Evolutionary conservation across 1,140 invertebrate genomes (phyloP).

Genomic region (Tenebrio molitor): DNA sequence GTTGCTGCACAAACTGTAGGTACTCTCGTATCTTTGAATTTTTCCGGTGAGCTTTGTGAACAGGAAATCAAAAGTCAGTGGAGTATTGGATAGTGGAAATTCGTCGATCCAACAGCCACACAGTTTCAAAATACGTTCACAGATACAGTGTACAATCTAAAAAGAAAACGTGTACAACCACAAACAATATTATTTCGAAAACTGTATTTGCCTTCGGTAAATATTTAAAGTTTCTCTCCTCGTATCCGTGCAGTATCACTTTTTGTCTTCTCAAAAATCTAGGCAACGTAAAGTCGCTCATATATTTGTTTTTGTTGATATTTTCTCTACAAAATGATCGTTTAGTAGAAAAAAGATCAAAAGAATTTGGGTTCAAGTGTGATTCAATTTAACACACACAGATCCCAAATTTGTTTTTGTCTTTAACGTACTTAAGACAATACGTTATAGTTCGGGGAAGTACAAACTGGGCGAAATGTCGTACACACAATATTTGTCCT

Average conservation of each 20-base stretch:
- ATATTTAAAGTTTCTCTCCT: constrained; percentile 82
- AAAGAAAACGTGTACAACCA: constrained; percentile 58
- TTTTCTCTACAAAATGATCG: constrained; percentile 62
- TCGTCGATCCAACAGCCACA: constrained; percentile 73
- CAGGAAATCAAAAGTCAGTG: constrained; percentile 68
- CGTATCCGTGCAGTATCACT: constrained; percentile 83
- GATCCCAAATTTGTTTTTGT: no score
- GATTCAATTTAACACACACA: no score
- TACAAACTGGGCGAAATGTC: constrained; percentile 86
- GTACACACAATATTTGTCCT: constrained; percentile 84
- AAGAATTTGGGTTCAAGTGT: no score
- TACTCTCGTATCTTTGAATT: constrained; percentile 59
- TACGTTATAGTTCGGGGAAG: constrained; percentile 85
- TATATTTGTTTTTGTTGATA: constrained; percentile 70
- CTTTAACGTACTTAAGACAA: constrained; percentile 76
- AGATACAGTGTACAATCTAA: constrained; percentile 82
- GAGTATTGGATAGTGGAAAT: constrained; percentile 63
- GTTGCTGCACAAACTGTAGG: constrained; percentile 57
- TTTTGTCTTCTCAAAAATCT: constrained; percentile 82
- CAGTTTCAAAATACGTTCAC: constrained; percentile 81
- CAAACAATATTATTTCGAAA: constrained; percentile 2
- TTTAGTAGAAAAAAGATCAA: no score
- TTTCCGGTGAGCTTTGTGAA: constrained; percentile 56
- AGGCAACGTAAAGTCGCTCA: constrained; percentile 75
- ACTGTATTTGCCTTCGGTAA: constrained; percentile 80